Evolutionary conservation across 92 coral and sea anemone species (phyloP).

Genomic region (Meandrina meandrites): DNA sequence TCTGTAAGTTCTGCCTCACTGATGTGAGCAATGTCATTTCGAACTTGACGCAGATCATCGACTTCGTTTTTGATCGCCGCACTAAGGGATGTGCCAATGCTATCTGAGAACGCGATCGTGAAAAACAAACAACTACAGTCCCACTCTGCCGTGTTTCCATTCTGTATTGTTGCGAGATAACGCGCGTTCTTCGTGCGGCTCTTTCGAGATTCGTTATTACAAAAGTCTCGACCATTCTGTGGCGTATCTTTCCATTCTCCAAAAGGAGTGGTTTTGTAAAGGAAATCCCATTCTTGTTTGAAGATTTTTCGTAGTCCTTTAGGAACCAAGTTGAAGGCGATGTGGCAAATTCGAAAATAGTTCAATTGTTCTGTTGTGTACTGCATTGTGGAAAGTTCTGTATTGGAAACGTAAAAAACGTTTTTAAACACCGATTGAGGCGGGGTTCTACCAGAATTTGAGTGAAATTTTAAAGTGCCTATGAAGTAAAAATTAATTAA

Average conservation of each 20-base stretch:
- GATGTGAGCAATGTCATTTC: slow-evolving; percentile 19
- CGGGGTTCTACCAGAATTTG: too few species aligned
- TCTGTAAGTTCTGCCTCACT: slow-evolving; percentile 10
- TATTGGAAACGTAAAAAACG: neutral
- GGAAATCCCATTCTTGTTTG: slow-evolving; percentile 3
- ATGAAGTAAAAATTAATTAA: too few species aligned
- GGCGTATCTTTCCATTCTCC: slow-evolving; percentile 2
- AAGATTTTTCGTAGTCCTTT: neutral
- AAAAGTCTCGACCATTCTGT: neutral
- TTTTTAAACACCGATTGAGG: too few species aligned
- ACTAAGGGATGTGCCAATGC: neutral
- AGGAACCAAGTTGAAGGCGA: neutral
- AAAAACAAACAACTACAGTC: slow-evolving; percentile 7
- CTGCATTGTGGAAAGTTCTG: neutral
- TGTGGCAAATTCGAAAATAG: slow-evolving; percentile 7
- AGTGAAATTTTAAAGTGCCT: too few species aligned
- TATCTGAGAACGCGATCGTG: slow-evolving; percentile 1
- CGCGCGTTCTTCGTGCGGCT: neutral
- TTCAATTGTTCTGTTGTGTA: neutral
- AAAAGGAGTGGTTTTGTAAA: neutral
- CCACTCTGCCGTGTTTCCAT: slow-evolving; percentile 13
- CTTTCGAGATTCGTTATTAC: neutral
- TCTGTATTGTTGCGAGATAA: neutral
- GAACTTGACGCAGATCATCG: neutral
- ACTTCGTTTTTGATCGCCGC: neutral